Evolutionary conservation across 2,888 invertebrate genomes (phyloP).

Genomic region (Sarcophaga carnaria): DNA sequence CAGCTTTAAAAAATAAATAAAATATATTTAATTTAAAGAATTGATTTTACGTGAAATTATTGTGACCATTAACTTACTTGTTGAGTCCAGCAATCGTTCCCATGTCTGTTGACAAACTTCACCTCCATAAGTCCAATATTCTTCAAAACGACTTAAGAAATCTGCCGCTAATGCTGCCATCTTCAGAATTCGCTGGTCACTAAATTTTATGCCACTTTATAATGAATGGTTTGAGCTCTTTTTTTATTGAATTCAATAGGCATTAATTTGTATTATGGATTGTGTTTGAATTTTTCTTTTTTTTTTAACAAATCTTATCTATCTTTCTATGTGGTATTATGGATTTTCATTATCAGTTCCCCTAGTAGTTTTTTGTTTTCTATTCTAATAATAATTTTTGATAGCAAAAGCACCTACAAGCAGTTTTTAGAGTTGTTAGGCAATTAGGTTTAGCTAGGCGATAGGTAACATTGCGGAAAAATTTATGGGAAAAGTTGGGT

Average conservation of each 20-base stretch:
- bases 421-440: not conserved
- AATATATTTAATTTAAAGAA: not conserved
- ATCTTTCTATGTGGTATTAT: not conserved
- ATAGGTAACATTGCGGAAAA: no score
- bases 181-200: not conserved
- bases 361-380: slow-evolving; percentile 80
- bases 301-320: slow-evolving; percentile 30
- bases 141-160: not conserved
- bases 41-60: not conserved
- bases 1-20: slow-evolving; percentile 75
- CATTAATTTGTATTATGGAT: no score
- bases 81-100: not conserved
- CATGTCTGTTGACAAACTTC: not conserved
- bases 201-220: not conserved
- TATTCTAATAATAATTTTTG: not conserved
- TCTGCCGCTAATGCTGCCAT: not conserved
- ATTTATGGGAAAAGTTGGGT: no score
- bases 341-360: slow-evolving; percentile 7
- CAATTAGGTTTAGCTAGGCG: not conserved
- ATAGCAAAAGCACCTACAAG: not conserved
- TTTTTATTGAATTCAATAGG: not conserved
- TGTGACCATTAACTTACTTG: not conserved
- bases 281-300: not conserved
- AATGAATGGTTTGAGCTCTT: not conserved
- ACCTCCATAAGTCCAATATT: not conserved